Conservation (phyloP, 1,140 invertebrate genomes). For the Ceratoteleas bidentatus region DNA sequence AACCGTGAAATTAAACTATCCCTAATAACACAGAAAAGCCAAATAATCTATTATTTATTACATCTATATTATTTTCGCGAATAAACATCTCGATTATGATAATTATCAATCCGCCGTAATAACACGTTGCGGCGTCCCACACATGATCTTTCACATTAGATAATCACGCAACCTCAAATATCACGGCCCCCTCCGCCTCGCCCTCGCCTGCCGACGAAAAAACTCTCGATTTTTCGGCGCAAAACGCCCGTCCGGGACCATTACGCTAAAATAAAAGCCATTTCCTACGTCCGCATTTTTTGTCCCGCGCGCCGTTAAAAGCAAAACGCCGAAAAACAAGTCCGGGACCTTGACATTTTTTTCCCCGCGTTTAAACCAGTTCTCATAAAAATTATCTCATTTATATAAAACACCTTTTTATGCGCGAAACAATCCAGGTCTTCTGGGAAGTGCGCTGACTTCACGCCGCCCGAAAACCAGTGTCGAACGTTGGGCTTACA, state of each 20-base stretch:
- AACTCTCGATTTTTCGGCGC: conserved; percentile 14
- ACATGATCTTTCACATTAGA: conserved; percentile 28
- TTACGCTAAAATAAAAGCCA: conserved; percentile 16
- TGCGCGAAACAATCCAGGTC: conserved; percentile 38
- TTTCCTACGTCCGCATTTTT: conserved; percentile 54
- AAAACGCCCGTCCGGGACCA: conserved; percentile 9
- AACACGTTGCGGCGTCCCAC: conserved; percentile 15
- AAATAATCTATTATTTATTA: conserved; percentile 6
- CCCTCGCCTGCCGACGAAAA: conserved; percentile 1
- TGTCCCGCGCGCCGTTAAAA: conserved; percentile 39
- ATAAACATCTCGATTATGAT: conserved; percentile 26
- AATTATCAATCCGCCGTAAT: conserved; percentile 39
- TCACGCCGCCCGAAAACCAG: conserved; percentile 21
- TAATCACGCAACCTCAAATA: conserved; percentile 28
- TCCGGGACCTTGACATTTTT: conserved; percentile 52
- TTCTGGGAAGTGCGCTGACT: conserved; percentile 45
- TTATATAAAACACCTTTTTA: conserved; percentile 57
- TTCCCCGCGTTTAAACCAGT: conserved; percentile 40
- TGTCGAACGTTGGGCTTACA: conserved; percentile 6
- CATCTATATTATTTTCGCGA: conserved; percentile 13
- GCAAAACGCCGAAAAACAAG: conserved; percentile 56
- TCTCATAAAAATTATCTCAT: conserved; percentile 55
- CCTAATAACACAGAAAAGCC: neutral
- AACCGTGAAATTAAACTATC: no score
- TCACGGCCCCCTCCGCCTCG: neutral